Evolutionary conservation across 2,797 vertebrate genomes (phyloP).

Genomic region (Lacerta bilineata): DNA sequence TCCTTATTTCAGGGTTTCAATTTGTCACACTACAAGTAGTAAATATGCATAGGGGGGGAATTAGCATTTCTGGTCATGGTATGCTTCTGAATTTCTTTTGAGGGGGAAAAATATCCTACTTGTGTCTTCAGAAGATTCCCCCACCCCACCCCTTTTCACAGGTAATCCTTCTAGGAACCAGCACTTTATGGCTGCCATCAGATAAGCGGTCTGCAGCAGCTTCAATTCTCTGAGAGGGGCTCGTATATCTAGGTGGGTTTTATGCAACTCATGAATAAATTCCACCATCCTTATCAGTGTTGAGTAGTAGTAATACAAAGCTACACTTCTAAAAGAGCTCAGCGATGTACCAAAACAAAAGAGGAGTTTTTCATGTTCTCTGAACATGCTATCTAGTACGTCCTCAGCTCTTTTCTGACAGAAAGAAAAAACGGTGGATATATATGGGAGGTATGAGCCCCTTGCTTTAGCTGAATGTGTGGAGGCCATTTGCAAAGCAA

Average conservation of each 20-base stretch:
- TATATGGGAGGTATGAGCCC: neutral
- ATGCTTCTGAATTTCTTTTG: slow-evolving; percentile 37
- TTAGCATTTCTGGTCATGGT: slow-evolving; percentile 13
- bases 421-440: neutral
- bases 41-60: slow-evolving; percentile 13
- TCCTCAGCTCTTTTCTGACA: neutral
- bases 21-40: neutral
- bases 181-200: neutral
- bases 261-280: neutral
- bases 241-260: neutral
- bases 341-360: slow-evolving; percentile 10
- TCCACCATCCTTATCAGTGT: neutral
- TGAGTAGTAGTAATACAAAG: slow-evolving; percentile 19
- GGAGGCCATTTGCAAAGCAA: neutral
- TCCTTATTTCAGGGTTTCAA: neutral
- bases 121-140: neutral
- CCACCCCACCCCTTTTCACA: neutral
- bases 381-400: neutral
- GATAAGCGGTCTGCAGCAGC: slow-evolving; percentile 4
- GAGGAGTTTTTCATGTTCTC: neutral
- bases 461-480: neutral
- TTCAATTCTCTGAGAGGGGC: neutral
- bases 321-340: slow-evolving; percentile 11
- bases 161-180: slow-evolving; percentile 25
- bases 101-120: neutral